A percentile compares a stretch with the other conserved stretches of the same genome.
These are phyloP conservation scores for Fulmarus glacialis DNA, from an alignment of 2,113 vertebrate species.

Conservation along the genomic window DNA sequence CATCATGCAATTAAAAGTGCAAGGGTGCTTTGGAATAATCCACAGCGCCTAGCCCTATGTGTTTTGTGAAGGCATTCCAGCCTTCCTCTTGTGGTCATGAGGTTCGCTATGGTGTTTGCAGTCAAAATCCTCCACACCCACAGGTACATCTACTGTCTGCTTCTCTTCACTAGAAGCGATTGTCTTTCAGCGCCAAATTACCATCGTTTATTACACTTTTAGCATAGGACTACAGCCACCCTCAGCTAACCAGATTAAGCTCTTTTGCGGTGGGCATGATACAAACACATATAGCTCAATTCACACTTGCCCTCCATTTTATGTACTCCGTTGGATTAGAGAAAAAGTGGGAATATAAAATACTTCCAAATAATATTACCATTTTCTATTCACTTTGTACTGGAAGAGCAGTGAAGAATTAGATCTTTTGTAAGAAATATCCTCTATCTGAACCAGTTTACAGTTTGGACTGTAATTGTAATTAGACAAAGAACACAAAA, in stretches of 20 bases:
- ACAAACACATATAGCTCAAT: neutral
- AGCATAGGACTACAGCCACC: neutral
- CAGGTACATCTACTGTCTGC: neutral
- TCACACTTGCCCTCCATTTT: neutral
- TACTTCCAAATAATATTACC: neutral
- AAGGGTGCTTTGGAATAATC: neutral
- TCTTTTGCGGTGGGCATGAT: neutral
- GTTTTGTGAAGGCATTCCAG: neutral
- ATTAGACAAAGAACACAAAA: neutral
- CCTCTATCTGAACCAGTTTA: neutral
- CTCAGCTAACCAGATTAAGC: neutral
- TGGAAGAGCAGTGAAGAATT: neutral
- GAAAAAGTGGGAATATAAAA: neutral
- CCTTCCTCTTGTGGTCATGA: neutral
- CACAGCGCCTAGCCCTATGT: neutral
- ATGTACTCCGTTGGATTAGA: neutral
- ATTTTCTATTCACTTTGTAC: neutral
- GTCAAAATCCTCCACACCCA: neutral
- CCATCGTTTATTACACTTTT: fast-evolving
- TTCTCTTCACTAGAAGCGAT: neutral
- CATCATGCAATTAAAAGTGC: neutral
- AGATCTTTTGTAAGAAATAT: neutral
- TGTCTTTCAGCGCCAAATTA: neutral
- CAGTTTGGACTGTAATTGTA: neutral
- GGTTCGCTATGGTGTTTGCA: neutral